These are phyloP conservation scores for Agriotes lineatus DNA, from an alignment of 2,888 invertebrate species.

Conservation along the genomic window DNA sequence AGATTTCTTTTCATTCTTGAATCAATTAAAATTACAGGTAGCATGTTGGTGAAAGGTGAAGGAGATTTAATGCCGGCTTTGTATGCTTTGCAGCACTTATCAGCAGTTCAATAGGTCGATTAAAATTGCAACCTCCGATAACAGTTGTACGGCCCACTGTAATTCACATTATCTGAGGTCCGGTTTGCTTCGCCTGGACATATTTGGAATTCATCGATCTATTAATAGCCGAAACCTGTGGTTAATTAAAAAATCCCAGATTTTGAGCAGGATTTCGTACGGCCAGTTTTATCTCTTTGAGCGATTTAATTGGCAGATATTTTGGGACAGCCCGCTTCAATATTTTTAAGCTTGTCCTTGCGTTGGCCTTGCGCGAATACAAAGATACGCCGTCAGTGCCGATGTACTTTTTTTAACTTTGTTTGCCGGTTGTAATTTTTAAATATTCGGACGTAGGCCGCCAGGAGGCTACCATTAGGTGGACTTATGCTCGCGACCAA, in stretches of 20 bases:
- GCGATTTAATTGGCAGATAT: constrained; percentile 1
- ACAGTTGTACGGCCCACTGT: constrained; percentile 31
- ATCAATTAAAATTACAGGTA: too few relatives aligned
- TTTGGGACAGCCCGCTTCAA: constrained; percentile 6
- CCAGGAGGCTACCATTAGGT: constrained; percentile 37
- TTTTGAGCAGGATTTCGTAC: neutral
- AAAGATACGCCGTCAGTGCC: constrained; percentile 26
- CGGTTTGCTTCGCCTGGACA: neutral
- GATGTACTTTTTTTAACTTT: constrained; percentile 34
- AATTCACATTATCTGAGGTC: constrained; percentile 36
- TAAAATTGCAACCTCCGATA: constrained; percentile 22
- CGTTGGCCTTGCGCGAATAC: constrained; percentile 21
- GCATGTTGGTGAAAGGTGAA: too few relatives aligned
- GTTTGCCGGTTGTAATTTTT: constrained; percentile 33
- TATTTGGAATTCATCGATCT: constrained; percentile 20
- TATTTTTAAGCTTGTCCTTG: constrained; percentile 34
- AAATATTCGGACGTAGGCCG: constrained; percentile 34
- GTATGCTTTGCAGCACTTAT: constrained; percentile 15
- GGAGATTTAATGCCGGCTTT: too few relatives aligned
- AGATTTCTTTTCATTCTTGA: too few relatives aligned
- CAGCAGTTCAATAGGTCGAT: constrained; percentile 32
- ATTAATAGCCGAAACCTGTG: neutral
- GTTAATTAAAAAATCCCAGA: neutral
- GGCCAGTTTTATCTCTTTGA: constrained; percentile 3
- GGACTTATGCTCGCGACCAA: neutral